phyloP scores from a whole-genome alignment of 2,797 vertebrate genomes.

The Ceyx erithaca region DNA sequence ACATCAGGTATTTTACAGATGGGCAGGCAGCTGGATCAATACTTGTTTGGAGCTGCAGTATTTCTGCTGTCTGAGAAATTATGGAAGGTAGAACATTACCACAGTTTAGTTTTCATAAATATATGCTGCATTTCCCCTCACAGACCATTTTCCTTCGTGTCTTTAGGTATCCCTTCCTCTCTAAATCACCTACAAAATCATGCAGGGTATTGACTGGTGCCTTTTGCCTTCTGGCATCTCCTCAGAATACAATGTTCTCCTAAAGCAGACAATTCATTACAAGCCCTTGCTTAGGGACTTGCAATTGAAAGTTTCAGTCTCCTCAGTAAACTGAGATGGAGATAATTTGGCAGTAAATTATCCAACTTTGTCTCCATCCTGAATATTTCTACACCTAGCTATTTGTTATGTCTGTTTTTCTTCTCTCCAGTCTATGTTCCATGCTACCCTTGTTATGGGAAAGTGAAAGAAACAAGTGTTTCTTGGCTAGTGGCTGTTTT shows the following conservation, averaged over 20 bases:
- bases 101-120: not conserved
- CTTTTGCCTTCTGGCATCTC: not conserved
- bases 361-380: not conserved
- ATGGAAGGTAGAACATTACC: not conserved
- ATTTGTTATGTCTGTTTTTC: not conserved
- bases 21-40: not conserved
- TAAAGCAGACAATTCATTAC: not conserved
- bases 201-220: not conserved
- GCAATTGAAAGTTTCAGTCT: not conserved
- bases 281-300: not conserved
- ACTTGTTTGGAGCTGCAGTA: not conserved
- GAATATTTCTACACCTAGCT: not conserved
- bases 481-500: not conserved
- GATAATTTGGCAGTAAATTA: not conserved
- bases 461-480: not conserved
- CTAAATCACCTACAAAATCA: not conserved
- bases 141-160: not conserved
- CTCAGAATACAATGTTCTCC: not conserved
- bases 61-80: not conserved
- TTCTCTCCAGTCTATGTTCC: not conserved
- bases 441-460: not conserved
- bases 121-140: not conserved
- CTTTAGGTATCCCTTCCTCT: not conserved
- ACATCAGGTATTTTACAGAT: not conserved
- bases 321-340: not conserved